Conservation (phyloP, 2,888 invertebrate species). For the Rhodophaea formosa region DNA sequence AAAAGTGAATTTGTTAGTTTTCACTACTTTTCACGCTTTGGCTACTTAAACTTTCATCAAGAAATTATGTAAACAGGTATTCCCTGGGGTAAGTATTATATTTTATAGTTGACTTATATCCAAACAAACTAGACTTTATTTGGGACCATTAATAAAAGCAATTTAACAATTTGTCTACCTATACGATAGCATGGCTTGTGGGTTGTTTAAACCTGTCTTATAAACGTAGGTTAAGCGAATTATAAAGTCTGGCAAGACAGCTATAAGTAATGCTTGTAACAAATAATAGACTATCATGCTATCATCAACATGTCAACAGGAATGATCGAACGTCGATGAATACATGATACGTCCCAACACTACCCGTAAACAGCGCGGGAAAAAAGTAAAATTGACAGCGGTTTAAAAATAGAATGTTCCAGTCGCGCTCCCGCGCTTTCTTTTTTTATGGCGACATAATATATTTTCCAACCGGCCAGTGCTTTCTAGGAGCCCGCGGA, state of each 20-base stretch:
- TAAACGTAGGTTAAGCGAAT: too few species aligned
- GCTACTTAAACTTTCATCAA: too few species aligned
- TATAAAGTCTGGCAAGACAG: not conserved
- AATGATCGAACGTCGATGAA: not conserved
- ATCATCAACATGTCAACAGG: slow-evolving; percentile 11
- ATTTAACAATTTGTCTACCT: too few species aligned
- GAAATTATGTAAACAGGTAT: too few species aligned
- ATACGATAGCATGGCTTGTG: too few species aligned
- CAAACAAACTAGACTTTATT: too few species aligned
- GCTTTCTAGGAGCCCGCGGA: slow-evolving; percentile 19
- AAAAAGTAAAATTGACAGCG: slow-evolving; percentile 53
- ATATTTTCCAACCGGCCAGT: slow-evolving; percentile 38
- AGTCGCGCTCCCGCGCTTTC: slow-evolving; percentile 34
- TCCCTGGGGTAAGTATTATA: too few species aligned
- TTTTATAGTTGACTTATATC: too few species aligned
- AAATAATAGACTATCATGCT: slow-evolving; percentile 9
- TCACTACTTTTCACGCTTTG: too few species aligned
- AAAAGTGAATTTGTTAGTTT: too few species aligned
- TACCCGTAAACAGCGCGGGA: slow-evolving; percentile 27
- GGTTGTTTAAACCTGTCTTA: not conserved
- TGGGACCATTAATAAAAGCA: too few species aligned
- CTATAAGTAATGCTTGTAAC: slow-evolving; percentile 12
- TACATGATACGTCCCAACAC: slow-evolving; percentile 3
- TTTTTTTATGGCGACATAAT: slow-evolving; percentile 47
- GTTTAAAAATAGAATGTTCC: slow-evolving; percentile 60